Base-by-base conservation (phyloP, 2,113 vertebrate genomes). In the Brienomyrus brachyistius region DNA sequence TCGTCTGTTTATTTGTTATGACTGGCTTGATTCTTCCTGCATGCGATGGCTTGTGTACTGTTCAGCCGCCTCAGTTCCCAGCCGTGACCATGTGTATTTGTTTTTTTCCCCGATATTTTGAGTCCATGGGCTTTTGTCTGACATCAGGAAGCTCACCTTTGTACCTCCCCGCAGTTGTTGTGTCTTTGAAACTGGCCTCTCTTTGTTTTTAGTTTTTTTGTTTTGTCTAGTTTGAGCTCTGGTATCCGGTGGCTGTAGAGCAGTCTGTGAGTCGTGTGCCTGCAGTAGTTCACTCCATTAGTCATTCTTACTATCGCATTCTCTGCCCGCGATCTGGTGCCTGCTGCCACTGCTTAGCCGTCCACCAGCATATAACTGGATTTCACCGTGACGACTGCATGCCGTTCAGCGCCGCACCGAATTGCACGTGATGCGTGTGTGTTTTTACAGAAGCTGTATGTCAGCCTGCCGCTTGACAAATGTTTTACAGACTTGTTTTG, bases 21-120 rank as follows among this genome's bases (percentile, higher is more conserved):
- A 90, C 87, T 91, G 92, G 93, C 92, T 94, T 94, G 92, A 92
- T 88, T 91, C 91, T 91, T 93, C 91, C 52, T 19, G 15, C 47
- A 54, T 50, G 54, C 35, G 43, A 3, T 47, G 74, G 50, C 23
- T 27, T 15, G 51, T 5, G 15, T 87, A 4, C 70, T 47, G 6
- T 70, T 48, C 7, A 27, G 8, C 6, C 47, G 13, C 15, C 66
- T 35, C 15, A 19, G 74, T 17, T 17, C 66, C 31, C 31, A 40
- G 74, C 35, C 23, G 15, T 88, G 56, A 48, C 59, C 11, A n/a
- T 50, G 62, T 48, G 43, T 50, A 84, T 35, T 83, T 21, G 19
- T 35, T 8, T 40, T 50, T 43, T 47, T 23, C 21, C 21, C 80
- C 47, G 15, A 7, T 40, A 9, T 83, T 83, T 83, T 23, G 17